phyloP scores from a whole-genome alignment of 2,113 vertebrate species.

The Theristicus caerulescens region DNA sequence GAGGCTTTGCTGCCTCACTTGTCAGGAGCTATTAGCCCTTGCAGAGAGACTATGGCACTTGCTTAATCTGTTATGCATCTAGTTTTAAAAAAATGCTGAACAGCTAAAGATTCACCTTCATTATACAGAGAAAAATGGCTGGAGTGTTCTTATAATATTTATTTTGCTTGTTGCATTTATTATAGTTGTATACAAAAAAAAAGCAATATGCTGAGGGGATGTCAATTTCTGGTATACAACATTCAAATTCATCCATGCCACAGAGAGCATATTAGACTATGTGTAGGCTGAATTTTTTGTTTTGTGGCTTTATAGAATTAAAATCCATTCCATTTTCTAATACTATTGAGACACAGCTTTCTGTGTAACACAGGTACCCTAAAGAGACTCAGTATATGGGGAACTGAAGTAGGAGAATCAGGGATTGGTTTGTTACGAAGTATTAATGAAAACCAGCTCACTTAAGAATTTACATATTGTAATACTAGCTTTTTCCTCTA shows the following conservation, averaged over 20 bases:
- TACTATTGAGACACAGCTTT: neutral
- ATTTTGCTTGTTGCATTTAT: neutral
- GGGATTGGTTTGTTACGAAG: neutral
- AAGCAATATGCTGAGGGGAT: neutral
- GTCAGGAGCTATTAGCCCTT: neutral
- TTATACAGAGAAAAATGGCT: neutral
- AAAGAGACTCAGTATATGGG: neutral
- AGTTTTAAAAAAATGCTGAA: neutral
- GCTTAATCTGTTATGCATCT: neutral
- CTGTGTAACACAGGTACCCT: neutral
- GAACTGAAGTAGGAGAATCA: neutral
- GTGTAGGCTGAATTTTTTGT: neutral
- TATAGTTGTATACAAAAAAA: neutral
- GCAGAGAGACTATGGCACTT: neutral
- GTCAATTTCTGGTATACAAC: neutral
- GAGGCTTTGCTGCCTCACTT: neutral
- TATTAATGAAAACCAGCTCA: neutral
- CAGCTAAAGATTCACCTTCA: neutral
- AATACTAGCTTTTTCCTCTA: neutral
- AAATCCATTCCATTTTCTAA: neutral
- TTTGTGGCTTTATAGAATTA: neutral
- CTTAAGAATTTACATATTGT: neutral
- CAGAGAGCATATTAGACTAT: neutral
- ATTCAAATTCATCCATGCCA: neutral
- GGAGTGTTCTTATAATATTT: neutral